Evolutionary conservation across 1,140 invertebrate species (phyloP).

Genomic region (Drosophila murphyi): DNA sequence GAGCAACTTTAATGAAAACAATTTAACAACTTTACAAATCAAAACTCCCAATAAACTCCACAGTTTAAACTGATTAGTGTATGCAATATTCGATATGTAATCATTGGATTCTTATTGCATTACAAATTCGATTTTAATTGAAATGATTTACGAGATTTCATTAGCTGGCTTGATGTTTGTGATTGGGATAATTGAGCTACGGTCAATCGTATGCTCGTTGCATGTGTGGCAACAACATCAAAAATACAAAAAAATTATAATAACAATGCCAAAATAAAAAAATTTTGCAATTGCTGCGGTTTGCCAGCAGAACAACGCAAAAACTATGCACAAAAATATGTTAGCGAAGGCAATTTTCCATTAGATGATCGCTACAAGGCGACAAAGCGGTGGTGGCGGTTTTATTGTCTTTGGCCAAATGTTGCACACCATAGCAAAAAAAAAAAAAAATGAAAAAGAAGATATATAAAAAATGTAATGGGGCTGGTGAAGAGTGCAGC

Average conservation of each 20-base stretch:
- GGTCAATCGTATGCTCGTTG: constrained; percentile 36
- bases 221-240: constrained; percentile 41
- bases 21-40: background rate
- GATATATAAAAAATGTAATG: constrained; percentile 57
- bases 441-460: constrained; percentile 28
- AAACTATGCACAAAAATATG: constrained; percentile 29
- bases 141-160: constrained; percentile 66
- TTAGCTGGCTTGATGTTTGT: constrained; percentile 46
- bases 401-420: constrained; percentile 67
- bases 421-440: constrained; percentile 13
- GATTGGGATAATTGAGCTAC: constrained; percentile 60
- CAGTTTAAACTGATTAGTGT: background rate
- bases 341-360: constrained; percentile 36
- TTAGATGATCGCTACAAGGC: background rate
- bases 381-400: constrained; percentile 35
- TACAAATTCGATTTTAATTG: constrained; percentile 76
- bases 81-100: background rate
- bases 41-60: background rate
- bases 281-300: constrained; percentile 16
- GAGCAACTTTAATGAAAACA: no score
- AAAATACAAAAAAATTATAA: constrained; percentile 25
- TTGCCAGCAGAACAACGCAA: background rate
- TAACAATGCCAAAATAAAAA: constrained; percentile 10
- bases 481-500: constrained; percentile 51
- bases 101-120: constrained; percentile 32